Conservation (phyloP, 2,113 vertebrate genomes). For the Sphyrna mokarran region DNA sequence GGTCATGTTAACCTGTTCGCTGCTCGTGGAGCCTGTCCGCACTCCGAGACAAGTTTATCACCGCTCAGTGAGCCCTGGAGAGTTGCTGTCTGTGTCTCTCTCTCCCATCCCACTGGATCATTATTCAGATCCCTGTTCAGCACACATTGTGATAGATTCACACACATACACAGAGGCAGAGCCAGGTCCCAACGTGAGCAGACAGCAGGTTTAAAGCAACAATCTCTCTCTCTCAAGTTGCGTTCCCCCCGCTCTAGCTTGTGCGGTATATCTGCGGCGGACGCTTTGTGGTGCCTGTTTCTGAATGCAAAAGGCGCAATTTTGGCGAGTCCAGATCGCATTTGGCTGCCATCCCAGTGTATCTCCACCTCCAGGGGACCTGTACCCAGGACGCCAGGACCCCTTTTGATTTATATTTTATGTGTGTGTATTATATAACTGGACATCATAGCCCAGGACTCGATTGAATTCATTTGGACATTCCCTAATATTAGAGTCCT, state of each 20-base stretch:
- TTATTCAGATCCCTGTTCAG: neutral
- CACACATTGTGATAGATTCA: too few relatives aligned
- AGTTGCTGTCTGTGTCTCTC: too few relatives aligned
- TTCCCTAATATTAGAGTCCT: neutral
- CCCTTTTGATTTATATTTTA: too few relatives aligned
- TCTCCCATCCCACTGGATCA: neutral
- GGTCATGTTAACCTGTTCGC: constrained; percentile 39
- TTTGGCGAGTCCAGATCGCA: neutral
- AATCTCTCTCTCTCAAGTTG: neutral
- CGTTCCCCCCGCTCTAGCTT: neutral
- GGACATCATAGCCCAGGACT: neutral
- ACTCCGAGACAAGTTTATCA: constrained; percentile 40
- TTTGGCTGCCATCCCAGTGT: neutral
- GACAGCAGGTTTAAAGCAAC: neutral
- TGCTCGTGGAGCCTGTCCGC: constrained; percentile 15
- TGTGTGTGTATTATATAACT: neutral
- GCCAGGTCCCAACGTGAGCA: neutral
- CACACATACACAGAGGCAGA: neutral
- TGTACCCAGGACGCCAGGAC: neutral
- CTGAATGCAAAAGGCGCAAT: neutral
- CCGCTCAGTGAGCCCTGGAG: constrained; percentile 32
- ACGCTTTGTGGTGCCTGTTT: neutral
- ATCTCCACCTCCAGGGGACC: neutral
- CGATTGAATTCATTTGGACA: neutral
- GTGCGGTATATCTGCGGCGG: neutral